Percentiles rank a stretch among this genome's conserved stretches.
Evolutionary conservation across 2,888 invertebrate species (phyloP).

Genomic region (Polyploca ridens): DNA sequence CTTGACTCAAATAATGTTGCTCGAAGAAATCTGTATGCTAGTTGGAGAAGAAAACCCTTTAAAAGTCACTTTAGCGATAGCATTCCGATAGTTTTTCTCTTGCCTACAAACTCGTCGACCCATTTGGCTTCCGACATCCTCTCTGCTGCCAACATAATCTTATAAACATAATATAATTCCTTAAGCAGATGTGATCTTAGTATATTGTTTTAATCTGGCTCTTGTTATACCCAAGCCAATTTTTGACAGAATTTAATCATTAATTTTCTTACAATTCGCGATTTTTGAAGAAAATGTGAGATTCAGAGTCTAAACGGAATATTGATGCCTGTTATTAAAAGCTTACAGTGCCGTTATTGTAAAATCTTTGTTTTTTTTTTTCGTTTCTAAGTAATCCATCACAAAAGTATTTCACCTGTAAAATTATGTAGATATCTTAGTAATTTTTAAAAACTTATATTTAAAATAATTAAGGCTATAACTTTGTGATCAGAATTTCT

Average conservation of each 20-base stretch:
- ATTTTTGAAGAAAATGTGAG: too few species aligned
- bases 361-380: too few species aligned
- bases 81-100: neutral
- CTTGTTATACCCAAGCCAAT: too few species aligned
- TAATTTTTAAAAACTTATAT: too few species aligned
- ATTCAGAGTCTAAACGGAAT: too few species aligned
- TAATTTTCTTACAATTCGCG: neutral
- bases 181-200: neutral
- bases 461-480: neutral
- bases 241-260: neutral
- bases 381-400: too few species aligned
- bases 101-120: conserved; percentile 11
- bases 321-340: too few species aligned
- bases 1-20: neutral
- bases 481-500: neutral
- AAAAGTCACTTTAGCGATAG: neutral
- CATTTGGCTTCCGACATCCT: conserved; percentile 14
- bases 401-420: too few species aligned
- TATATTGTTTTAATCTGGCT: neutral
- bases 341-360: too few species aligned
- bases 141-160: conserved; percentile 13
- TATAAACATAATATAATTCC: neutral
- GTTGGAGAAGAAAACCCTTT: neutral
- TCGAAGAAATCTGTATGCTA: neutral
- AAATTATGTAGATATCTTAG: too few species aligned